Percentiles rank a stretch among this genome's conserved stretches.
Conservation (phyloP, 2,113 vertebrate genomes). For the Phylloscopus trochiloides region DNA sequence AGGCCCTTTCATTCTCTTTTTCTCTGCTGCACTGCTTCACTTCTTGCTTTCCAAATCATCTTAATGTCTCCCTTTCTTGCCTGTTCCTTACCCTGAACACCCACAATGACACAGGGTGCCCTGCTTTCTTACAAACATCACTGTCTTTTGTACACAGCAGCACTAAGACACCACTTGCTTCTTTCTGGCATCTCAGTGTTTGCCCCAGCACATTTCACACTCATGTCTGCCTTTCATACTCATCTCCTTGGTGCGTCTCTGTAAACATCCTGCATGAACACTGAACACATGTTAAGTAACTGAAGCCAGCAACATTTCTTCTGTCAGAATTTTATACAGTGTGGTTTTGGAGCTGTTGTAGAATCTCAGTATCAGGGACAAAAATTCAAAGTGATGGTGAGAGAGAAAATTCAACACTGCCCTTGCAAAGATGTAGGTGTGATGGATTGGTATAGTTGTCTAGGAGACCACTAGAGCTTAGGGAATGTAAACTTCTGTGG, state of each 20-base stretch:
- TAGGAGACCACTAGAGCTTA: neutral
- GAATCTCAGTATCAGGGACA: neutral
- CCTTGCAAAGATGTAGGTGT: neutral
- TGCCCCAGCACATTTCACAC: neutral
- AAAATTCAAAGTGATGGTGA: neutral
- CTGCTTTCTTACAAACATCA: neutral
- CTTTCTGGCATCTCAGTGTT: neutral
- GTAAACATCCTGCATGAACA: neutral
- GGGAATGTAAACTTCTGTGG: neutral
- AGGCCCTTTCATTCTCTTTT: neutral
- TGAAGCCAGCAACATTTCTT: neutral
- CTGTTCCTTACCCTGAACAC: neutral
- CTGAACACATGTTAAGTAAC: neutral
- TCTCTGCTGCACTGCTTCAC: neutral
- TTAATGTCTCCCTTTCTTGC: neutral
- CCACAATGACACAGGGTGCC: rapidly evolving
- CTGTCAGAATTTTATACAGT: neutral
- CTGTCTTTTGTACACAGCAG: neutral
- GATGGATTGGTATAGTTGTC: neutral
- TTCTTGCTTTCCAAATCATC: neutral
- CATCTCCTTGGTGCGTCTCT: neutral
- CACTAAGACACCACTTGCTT: rapidly evolving
- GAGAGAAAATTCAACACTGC: neutral
- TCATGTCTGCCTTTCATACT: neutral
- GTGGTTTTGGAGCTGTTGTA: neutral